Percentiles rank a stretch among this genome's conserved stretches.
Conservation (phyloP, 2,888 invertebrate species). For the Lycocerus yunnanus region DNA sequence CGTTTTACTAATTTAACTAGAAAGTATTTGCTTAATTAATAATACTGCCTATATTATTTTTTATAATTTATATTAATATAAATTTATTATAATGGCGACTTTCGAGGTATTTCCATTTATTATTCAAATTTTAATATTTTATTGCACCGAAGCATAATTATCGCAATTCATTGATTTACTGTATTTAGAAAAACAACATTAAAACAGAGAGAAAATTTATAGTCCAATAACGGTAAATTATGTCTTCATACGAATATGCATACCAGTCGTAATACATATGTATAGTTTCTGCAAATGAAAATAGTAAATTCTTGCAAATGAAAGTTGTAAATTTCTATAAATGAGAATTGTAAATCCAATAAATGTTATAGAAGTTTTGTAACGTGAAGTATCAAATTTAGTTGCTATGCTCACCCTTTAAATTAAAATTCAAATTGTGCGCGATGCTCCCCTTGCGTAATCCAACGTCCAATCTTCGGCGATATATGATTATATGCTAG, state of each 20-base stretch:
- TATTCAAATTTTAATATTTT: neutral
- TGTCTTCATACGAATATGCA: neutral
- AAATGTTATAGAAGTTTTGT: conserved; percentile 3
- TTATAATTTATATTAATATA: too few species aligned
- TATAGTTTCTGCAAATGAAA: conserved; percentile 3
- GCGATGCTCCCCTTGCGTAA: conserved; percentile 47
- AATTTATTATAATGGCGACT: neutral
- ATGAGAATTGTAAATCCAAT: conserved; percentile 5
- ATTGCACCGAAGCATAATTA: neutral
- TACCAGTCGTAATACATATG: neutral
- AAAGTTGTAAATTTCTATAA: conserved; percentile 5
- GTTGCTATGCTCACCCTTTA: conserved; percentile 53
- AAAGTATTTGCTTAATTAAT: neutral
- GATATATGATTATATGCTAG: conserved; percentile 56
- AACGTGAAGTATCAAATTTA: conserved; percentile 44
- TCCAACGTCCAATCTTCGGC: conserved; percentile 57
- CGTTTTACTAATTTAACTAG: neutral
- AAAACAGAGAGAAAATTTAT: neutral
- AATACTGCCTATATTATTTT: neutral
- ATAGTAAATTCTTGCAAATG: conserved; percentile 4
- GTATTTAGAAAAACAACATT: neutral
- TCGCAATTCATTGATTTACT: neutral
- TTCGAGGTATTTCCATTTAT: neutral
- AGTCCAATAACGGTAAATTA: neutral
- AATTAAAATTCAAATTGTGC: conserved; percentile 58